Evolutionary conservation across 2,797 vertebrate species (phyloP).

Genomic region (Scyliorhinus canicula): DNA sequence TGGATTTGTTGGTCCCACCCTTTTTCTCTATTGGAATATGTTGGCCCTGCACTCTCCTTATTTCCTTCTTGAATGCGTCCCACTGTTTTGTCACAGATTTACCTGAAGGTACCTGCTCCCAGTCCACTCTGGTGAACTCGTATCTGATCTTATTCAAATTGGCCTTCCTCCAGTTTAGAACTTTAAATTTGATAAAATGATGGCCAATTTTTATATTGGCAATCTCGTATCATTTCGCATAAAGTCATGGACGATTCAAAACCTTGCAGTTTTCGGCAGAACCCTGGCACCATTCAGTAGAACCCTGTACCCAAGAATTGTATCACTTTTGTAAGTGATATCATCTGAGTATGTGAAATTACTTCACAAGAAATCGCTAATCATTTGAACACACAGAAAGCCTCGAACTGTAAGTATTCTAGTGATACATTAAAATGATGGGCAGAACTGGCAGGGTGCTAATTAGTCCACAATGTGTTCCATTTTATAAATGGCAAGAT

Average conservation of each 20-base stretch:
- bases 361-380: slow-evolving; percentile 47
- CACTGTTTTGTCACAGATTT: too few relatives aligned
- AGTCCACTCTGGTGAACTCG: too few relatives aligned
- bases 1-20: too few relatives aligned
- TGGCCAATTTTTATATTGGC: not conserved
- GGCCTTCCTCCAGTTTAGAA: too few relatives aligned
- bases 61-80: too few relatives aligned
- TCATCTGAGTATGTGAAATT: slow-evolving; percentile 42
- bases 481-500: slow-evolving; percentile 59
- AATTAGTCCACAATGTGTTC: slow-evolving; percentile 60
- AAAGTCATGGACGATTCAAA: not conserved
- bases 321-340: not conserved
- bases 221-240: not conserved
- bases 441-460: slow-evolving; percentile 57
- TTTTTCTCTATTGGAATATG: too few relatives aligned
- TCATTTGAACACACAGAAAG: slow-evolving; percentile 46
- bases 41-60: too few relatives aligned
- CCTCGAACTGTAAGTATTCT: slow-evolving; percentile 47
- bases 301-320: not conserved
- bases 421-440: slow-evolving; percentile 54
- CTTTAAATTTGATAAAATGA: not conserved
- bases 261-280: not conserved
- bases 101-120: too few relatives aligned
- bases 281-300: not conserved
- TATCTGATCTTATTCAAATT: too few relatives aligned